Base-by-base conservation (phyloP, 1,140 invertebrate genomes). In the Ceratoteleas bidentatus region DNA sequence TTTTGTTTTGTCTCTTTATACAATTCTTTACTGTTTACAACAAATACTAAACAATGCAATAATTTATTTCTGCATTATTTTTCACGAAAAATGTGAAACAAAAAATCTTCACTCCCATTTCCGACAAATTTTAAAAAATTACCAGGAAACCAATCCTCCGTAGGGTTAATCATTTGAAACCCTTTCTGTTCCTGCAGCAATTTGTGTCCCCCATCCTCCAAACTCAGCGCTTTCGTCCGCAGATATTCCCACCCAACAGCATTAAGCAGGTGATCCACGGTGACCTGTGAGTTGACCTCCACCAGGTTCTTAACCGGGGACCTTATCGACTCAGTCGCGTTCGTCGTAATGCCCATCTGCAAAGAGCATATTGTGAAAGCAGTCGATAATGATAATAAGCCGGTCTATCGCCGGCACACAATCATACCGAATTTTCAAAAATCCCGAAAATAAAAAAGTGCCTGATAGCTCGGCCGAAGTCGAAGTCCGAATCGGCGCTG, bases 111-210 rank as follows among this genome's bases (percentile, higher is more conserved):
- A n/a, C n/a, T n/a, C n/a, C n/a, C n/a, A n/a, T n/a, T n/a, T n/a
- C n/a, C n/a, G n/a, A n/a, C n/a, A n/a, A n/a, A n/a, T 70, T 68
- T 10, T 45, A 49, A 53, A 52, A 45, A 69, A 47, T 89, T 89
- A 95, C 96, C 97, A 88, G 96, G 96, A 88, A 97, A 98, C 94
- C 95, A 96, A 57, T 95, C 93, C 82, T 98, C 95, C 0, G 94
- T 96, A 9, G 97, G 97, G 90, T 97, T 96, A n/a, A 98, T 92
- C 85, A 95, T 93, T 85, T 96, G 94, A 89, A 97, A 97, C 6
- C 96, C 96, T 81, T 94, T 93, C 85, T 96, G 95, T 85, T 94
- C 91, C 85, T 94, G 93, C 60, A 95, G 93, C 43, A 93, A 92
- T 7, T 93, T 89, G 65, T 94, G 92, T 1, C 94, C 95, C 43